These are phyloP conservation scores for Myiopsitta monachus DNA, from an alignment of 2,113 vertebrate species.

Conservation along the genomic window DNA sequence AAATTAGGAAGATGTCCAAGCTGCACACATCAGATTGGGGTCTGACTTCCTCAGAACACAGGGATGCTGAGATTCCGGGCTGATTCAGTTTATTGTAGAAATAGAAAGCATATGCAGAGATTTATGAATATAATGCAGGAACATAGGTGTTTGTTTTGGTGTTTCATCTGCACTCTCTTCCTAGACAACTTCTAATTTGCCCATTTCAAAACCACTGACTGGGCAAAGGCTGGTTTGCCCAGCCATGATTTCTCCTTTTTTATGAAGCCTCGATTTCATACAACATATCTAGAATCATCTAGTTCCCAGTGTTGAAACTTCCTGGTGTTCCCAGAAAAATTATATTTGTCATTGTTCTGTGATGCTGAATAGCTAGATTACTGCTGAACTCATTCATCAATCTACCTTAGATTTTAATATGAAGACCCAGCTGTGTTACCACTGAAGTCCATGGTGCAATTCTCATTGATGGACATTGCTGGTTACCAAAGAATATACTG, in stretches of 20 bases:
- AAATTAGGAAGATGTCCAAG: constrained; percentile 16
- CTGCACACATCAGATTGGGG: background rate
- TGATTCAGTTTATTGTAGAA: background rate
- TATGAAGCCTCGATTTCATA: background rate
- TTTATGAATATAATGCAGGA: background rate
- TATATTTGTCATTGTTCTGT: background rate
- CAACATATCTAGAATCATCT: background rate
- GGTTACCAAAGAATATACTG: background rate
- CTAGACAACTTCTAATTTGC: background rate
- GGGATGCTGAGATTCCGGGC: background rate
- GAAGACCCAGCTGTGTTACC: background rate
- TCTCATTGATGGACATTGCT: background rate
- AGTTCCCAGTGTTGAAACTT: background rate
- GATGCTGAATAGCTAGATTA: background rate
- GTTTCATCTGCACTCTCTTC: background rate
- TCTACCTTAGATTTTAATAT: background rate
- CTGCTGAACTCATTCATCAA: background rate
- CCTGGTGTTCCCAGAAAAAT: background rate
- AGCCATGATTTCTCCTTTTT: background rate
- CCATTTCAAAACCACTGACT: background rate
- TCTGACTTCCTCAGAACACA: background rate
- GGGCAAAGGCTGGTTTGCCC: background rate
- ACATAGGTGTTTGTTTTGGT: background rate
- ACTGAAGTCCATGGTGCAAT: background rate
- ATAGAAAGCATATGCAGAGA: background rate